Evolutionary conservation across 2,797 vertebrate genomes (phyloP), one percentile per base, ranked within the genome.

Genomic region (Thunnus albacares): DNA sequence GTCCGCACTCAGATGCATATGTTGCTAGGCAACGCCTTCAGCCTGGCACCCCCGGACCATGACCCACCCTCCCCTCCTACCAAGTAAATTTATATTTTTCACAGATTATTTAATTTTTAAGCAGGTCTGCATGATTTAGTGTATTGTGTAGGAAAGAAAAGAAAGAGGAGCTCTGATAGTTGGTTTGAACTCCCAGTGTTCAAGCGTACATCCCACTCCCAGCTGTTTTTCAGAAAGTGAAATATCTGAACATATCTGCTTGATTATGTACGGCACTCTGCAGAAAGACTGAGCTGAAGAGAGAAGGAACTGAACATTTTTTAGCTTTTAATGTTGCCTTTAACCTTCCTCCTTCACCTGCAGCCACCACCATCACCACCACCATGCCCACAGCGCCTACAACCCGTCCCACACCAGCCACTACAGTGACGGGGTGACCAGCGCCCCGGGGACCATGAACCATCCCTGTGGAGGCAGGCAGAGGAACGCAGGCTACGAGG

Each of bases 1-100:
- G 98, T 99, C 87, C 94, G 97, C 73, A 97, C 98, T 71, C 98
- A 99, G 94, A 99, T 99, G 98, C 98, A 99, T 67, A 96, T 99
- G 96, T 95, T 99, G 78, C 95, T 99, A 90, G 98, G 98, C 92
- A 98, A 99, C 86, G 97, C 98, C 58, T 99, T 99, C 93, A 98
- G 97, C 94, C 94, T 99, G 93, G 98, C 92, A 22, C 91, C 97
- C 9, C 97, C 97, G 0, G 96, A 97, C 86, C 94, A 93, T 0
- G 97, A 97, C 84, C 94, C 94, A 83, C 96, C 30, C 88, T 96
- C 35, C 86, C 95, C 85, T 90, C 96, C 93, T 84, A 94, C 93
- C 90, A 93, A 87, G 94, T 94, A 88, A 82, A 66, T 72, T 63
- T 79, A 28, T 6, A 22, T 65, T 59, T 18, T 63, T 9, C 43